Conservation (phyloP, 2,113 vertebrate genomes). For the Vombatus ursinus region DNA sequence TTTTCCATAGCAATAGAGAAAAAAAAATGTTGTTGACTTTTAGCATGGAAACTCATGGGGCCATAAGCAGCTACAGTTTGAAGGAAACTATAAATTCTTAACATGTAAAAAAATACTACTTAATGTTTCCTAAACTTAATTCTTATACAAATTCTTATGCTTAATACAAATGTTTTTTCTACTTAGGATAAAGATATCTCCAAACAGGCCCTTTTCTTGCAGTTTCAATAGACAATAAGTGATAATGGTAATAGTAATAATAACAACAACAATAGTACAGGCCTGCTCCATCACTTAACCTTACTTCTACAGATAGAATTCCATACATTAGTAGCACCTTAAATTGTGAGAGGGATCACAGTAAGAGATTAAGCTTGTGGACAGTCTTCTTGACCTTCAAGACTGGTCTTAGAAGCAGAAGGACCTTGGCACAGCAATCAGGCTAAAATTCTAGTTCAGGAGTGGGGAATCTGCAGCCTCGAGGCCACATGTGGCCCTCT, state of each 20-base stretch:
- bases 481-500: no score
- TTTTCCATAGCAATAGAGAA: not conserved
- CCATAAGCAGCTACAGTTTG: not conserved
- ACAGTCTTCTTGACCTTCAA: not conserved
- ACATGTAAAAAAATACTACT: not conserved
- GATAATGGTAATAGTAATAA: not conserved
- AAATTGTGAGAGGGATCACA: not conserved
- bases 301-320: not conserved
- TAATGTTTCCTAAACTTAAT: not conserved
- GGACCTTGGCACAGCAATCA: no score
- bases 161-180: not conserved
- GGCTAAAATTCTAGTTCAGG: no score
- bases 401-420: not conserved
- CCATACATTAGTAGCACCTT: not conserved
- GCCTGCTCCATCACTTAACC: not conserved
- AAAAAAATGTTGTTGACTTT: not conserved
- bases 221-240: not conserved
- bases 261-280: not conserved
- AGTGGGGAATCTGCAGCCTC: no score
- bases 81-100: not conserved
- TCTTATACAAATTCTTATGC: not conserved
- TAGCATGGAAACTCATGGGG: not conserved
- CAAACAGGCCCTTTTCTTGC: not conserved
- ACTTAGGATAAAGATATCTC: not conserved
- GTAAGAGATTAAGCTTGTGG: not conserved